Conservation (phyloP, 2,113 vertebrate genomes). For the Dissostichus mawsoni region DNA sequence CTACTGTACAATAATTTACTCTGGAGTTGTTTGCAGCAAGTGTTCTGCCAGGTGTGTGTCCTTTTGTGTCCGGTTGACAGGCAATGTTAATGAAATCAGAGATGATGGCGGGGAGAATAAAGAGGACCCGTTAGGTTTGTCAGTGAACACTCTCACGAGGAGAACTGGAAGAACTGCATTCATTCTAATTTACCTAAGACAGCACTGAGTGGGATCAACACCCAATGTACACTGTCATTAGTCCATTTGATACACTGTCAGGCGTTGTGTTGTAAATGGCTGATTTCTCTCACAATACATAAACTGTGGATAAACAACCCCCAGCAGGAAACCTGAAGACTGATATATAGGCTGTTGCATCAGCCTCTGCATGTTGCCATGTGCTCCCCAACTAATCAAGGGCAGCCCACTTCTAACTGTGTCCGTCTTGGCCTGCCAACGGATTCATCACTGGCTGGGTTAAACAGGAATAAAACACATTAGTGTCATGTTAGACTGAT, state of each 20-base stretch:
- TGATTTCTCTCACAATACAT: conserved; percentile 76
- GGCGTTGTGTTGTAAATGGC: conserved; percentile 76
- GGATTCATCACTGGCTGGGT: conserved; percentile 97
- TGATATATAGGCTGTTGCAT: conserved; percentile 90
- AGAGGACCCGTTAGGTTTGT: conserved; percentile 56
- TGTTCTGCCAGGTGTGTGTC: conserved; percentile 77
- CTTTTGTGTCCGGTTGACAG: conserved; percentile 76
- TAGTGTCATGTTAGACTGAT: conserved; percentile 98
- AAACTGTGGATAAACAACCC: conserved; percentile 90
- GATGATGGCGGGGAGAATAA: conserved; percentile 67
- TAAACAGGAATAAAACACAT: conserved; percentile 97
- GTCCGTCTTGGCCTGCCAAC: conserved; percentile 92
- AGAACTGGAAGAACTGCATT: conserved; percentile 57
- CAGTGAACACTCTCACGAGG: conserved; percentile 48
- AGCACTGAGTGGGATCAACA: conserved; percentile 67
- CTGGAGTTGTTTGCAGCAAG: conserved; percentile 42
- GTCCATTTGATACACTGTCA: conserved; percentile 72
- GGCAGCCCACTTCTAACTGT: conserved; percentile 91
- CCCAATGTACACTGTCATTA: conserved; percentile 70
- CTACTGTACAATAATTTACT: conserved; percentile 65
- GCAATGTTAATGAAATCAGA: conserved; percentile 81
- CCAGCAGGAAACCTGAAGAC: conserved; percentile 89
- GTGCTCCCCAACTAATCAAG: conserved; percentile 97
- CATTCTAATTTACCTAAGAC: conserved; percentile 76
- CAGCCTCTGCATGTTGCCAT: conserved; percentile 91